Conservation (phyloP, 2,113 vertebrate species). For the Pungitius pungitius region DNA sequence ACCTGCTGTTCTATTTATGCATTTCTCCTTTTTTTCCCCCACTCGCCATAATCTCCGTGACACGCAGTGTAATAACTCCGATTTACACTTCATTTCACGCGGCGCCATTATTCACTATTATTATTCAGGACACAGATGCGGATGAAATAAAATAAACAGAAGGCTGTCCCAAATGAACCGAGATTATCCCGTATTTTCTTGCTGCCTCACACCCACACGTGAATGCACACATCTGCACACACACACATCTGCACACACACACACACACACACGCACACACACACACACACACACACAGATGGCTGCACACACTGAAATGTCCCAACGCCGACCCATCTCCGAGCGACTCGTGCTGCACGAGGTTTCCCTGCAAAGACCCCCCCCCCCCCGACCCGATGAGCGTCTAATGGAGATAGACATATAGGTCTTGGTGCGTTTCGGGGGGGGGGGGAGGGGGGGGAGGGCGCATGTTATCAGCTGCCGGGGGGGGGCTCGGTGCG, state of each 20-base stretch:
- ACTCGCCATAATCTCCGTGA: neutral
- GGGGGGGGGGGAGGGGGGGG: too few species aligned
- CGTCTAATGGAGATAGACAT: too few species aligned
- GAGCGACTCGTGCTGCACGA: too few species aligned
- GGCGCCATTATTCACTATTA: conserved; percentile 9
- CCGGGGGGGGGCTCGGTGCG: too few species aligned
- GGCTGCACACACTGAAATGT: conserved; percentile 6
- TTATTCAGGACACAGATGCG: conserved; percentile 9
- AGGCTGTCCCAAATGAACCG: conserved; percentile 21
- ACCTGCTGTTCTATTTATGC: neutral
- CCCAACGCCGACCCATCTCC: neutral
- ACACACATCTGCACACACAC: neutral
- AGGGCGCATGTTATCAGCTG: too few species aligned
- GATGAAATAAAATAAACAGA: conserved; percentile 8
- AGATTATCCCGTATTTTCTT: conserved; percentile 16
- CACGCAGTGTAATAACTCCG: conserved; percentile 7
- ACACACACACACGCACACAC: neutral
- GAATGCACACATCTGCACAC: neutral
- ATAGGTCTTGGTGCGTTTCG: too few species aligned
- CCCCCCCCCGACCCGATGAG: too few species aligned
- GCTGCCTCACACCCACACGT: conserved; percentile 29
- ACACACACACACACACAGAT: neutral
- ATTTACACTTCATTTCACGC: conserved; percentile 14
- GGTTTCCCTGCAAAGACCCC: too few species aligned
- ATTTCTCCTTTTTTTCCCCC: neutral